A percentile compares a stretch with the other conserved stretches of the same genome.
Evolutionary conservation across 2,113 vertebrate genomes (phyloP).

Genomic region (Phocoena phocoena): DNA sequence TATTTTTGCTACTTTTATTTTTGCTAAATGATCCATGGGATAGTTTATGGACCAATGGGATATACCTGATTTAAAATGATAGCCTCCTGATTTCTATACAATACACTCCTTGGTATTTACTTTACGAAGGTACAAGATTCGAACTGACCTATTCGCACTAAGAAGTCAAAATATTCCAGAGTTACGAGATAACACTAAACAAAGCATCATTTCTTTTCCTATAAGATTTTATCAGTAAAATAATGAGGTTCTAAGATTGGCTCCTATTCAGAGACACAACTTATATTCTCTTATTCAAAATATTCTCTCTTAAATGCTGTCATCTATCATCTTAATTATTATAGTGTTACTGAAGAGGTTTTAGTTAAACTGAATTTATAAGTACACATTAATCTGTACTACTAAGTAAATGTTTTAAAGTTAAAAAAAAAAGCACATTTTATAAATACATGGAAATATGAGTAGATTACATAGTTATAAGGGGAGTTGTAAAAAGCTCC

Average conservation of each 20-base stretch:
- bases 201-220: not conserved
- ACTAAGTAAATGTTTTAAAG: not conserved
- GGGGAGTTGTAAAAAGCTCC: not conserved
- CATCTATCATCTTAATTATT: not conserved
- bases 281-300: not conserved
- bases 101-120: not conserved
- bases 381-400: not conserved
- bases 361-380: not conserved
- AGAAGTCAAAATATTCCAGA: slow-evolving; percentile 3
- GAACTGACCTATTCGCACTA: not conserved
- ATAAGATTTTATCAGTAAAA: slow-evolving; percentile 21
- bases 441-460: not conserved
- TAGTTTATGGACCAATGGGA: not conserved
- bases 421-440: not conserved
- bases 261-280: not conserved
- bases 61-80: slow-evolving; percentile 4
- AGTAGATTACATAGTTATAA: not conserved
- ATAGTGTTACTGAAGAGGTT: not conserved
- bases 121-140: not conserved
- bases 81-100: not conserved
- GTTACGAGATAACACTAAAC: not conserved
- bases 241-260: not conserved
- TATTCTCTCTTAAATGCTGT: not conserved
- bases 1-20: slow-evolving; percentile 10
- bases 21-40: not conserved